These are phyloP conservation scores for Aplidium turbinatum DNA, from an alignment of 23 tunicate genomes.

Conservation along the genomic window DNA sequence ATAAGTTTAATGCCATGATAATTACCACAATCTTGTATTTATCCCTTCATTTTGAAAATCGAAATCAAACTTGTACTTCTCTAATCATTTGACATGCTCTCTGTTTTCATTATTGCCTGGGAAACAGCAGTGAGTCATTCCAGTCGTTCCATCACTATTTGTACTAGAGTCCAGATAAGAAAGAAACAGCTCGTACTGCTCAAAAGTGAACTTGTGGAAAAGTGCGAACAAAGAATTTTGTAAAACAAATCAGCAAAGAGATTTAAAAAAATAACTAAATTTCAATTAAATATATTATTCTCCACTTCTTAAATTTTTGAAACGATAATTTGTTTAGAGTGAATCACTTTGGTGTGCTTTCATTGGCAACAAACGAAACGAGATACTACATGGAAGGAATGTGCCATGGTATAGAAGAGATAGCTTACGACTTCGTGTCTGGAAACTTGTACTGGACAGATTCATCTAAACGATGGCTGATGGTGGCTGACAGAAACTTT, in stretches of 20 bases:
- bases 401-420: slow-evolving; percentile 37
- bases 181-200: too few relatives aligned
- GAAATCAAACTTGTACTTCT: slow-evolving; percentile 2
- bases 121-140: too few relatives aligned
- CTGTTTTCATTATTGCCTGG: too few relatives aligned
- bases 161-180: too few relatives aligned
- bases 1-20: slow-evolving; percentile 14
- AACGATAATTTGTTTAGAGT: too few relatives aligned
- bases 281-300: too few relatives aligned
- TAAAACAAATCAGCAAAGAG: too few relatives aligned
- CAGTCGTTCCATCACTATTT: too few relatives aligned
- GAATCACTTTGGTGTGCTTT: slow-evolving; percentile 8
- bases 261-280: too few relatives aligned
- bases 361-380: slow-evolving; percentile 7
- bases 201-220: too few relatives aligned
- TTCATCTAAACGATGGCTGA: slow-evolving; percentile 19
- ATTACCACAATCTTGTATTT: slow-evolving; percentile 16
- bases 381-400: slow-evolving; percentile 34
- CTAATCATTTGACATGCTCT: slow-evolving; percentile 20
- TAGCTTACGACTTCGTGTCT: slow-evolving; percentile 44
- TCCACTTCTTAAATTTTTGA: too few relatives aligned
- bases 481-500: slow-evolving; percentile 15
- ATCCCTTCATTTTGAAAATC: slow-evolving; percentile 2
- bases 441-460: slow-evolving; percentile 41
- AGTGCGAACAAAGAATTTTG: too few relatives aligned